Percentiles rank a stretch among this genome's conserved stretches.
These are phyloP conservation scores for Zaprionus capensis DNA, from an alignment of 1,140 invertebrate species.

Conservation along the genomic window DNA sequence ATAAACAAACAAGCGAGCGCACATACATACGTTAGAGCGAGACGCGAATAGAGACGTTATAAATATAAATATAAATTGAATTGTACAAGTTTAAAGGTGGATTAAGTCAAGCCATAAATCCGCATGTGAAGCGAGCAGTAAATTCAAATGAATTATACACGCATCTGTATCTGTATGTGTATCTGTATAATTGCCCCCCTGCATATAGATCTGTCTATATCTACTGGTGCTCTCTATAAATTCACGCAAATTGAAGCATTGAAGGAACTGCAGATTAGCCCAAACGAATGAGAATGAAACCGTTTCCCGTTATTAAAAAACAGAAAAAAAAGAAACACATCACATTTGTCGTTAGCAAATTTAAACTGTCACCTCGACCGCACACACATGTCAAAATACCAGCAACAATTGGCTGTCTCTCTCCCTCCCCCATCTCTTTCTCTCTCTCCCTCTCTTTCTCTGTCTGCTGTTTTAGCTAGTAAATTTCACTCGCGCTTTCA, in stretches of 20 bases:
- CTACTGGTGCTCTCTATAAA: constrained; percentile 16
- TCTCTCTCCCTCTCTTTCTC: constrained; percentile 32
- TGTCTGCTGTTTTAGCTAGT: constrained; percentile 41
- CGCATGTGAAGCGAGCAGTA: constrained; percentile 46
- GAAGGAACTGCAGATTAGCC: constrained; percentile 6
- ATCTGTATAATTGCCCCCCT: neutral
- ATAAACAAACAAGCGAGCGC: neutral
- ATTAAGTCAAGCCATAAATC: constrained; percentile 78
- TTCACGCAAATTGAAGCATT: constrained; percentile 9
- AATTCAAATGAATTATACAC: constrained; percentile 57
- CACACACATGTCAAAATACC: constrained; percentile 20
- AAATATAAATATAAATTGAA: constrained; percentile 65
- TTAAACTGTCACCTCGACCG: constrained; percentile 37
- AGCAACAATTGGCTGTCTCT: constrained; percentile 14
- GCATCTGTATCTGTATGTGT: neutral
- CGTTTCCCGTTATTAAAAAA: constrained; percentile 5
- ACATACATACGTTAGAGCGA: neutral
- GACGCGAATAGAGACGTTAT: constrained; percentile 11
- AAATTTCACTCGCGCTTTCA: constrained; percentile 50
- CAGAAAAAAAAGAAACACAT: neutral
- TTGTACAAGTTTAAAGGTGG: constrained; percentile 73
- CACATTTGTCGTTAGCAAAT: constrained; percentile 9
- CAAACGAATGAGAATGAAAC: neutral
- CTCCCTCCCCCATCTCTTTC: neutral
- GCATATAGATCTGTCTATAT: constrained; percentile 4